Evolutionary conservation across 2,797 vertebrate genomes (phyloP).

Genomic region (Bovichtus variegatus): DNA sequence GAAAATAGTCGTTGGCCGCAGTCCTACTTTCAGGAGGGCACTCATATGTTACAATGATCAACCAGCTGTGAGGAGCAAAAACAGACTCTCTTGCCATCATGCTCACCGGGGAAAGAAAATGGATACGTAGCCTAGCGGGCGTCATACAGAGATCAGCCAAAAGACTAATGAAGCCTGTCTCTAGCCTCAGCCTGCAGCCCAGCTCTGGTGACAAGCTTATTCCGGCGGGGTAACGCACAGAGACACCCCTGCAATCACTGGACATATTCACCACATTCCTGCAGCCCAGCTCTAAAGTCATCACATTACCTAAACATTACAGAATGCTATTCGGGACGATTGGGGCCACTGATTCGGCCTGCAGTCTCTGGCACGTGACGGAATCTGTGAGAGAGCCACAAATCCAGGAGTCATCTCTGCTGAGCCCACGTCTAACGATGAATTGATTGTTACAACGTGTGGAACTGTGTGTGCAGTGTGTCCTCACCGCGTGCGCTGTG

Average conservation of each 20-base stretch:
- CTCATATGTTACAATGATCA: constrained; percentile 35
- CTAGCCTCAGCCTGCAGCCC: constrained; percentile 56
- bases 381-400: constrained; percentile 38
- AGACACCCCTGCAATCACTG: constrained; percentile 77
- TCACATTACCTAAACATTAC: constrained; percentile 74
- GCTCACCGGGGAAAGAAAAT: constrained; percentile 63
- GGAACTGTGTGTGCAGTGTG: constrained; percentile 37
- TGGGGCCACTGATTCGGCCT: constrained; percentile 59
- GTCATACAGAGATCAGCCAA: constrained; percentile 66
- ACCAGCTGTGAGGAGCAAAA: constrained; percentile 30
- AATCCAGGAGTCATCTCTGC: constrained; percentile 41
- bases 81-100: constrained; percentile 54
- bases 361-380: constrained; percentile 59
- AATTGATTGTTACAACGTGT: constrained; percentile 45
- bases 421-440: constrained; percentile 23
- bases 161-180: constrained; percentile 75
- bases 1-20: constrained; percentile 5
- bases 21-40: background rate
- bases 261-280: constrained; percentile 73
- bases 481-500: constrained; percentile 43
- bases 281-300: constrained; percentile 68
- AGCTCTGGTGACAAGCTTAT: constrained; percentile 72
- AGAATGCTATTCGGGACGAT: constrained; percentile 54
- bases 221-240: constrained; percentile 56
- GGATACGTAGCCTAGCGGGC: constrained; percentile 58